Evolutionary conservation across 2,888 invertebrate genomes (phyloP).

Genomic region (Dendrolimus houi): DNA sequence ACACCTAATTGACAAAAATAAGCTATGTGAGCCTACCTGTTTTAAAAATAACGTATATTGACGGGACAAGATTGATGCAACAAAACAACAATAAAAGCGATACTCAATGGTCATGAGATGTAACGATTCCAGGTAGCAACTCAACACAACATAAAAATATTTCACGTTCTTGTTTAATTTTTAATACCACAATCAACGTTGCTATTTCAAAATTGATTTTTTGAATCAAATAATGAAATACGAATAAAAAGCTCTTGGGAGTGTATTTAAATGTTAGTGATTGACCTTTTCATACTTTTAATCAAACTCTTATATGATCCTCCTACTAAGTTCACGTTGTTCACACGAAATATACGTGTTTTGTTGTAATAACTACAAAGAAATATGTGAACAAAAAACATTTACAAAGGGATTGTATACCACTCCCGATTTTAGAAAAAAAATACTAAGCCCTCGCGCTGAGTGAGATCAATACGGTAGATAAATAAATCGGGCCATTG

Average conservation of each 20-base stretch:
- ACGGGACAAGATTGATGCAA: constrained; percentile 18
- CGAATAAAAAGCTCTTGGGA: no score
- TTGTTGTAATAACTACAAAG: constrained; percentile 42
- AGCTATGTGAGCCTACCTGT: not conserved
- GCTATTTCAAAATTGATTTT: no score
- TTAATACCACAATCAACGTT: no score
- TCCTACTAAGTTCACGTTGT: constrained; percentile 12
- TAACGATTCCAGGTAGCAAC: constrained; percentile 1
- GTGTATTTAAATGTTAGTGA: no score
- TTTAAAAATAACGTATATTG: constrained; percentile 8
- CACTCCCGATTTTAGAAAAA: constrained; percentile 37
- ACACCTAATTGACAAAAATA: constrained; percentile 7
- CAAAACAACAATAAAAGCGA: constrained; percentile 17
- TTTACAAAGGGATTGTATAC: constrained; percentile 56
- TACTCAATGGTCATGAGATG: constrained; percentile 39
- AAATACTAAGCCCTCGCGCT: constrained; percentile 34
- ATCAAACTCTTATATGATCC: no score
- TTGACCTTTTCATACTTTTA: no score
- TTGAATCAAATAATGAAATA: no score
- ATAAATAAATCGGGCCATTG: constrained; percentile 60
- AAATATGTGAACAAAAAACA: constrained; percentile 64
- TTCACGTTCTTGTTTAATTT: no score
- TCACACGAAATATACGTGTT: constrained; percentile 43
- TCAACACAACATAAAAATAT: not conserved
- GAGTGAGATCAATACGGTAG: constrained; percentile 58